Percentiles rank a stretch among this genome's conserved stretches.
These are phyloP conservation scores for Syngnathoides biaculeatus DNA, from an alignment of 2,113 vertebrate species.

Conservation along the genomic window DNA sequence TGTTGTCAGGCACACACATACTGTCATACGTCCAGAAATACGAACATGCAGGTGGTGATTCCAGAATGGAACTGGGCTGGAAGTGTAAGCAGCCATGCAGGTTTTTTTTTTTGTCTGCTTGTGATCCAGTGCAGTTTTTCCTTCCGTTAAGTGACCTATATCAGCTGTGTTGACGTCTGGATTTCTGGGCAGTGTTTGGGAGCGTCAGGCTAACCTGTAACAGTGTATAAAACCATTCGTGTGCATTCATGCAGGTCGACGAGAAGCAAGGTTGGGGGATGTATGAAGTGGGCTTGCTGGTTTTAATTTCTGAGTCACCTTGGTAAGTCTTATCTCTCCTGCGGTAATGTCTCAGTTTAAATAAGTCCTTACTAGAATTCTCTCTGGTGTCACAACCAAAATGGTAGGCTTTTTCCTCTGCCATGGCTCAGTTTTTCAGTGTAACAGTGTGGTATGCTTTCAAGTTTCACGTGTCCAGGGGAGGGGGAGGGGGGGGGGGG, in stretches of 20 bases:
- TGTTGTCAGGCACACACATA: not conserved
- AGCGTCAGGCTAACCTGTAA: conserved; percentile 29
- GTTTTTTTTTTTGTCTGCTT: conserved; percentile 7
- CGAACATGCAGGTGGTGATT: conserved; percentile 47
- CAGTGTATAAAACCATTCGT: conserved; percentile 27
- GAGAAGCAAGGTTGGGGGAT: conserved; percentile 29
- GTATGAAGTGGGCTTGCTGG: conserved; percentile 40
- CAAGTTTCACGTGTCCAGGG: conserved; percentile 7
- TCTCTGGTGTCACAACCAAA: conserved; percentile 13
- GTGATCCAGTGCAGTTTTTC: conserved; percentile 11
- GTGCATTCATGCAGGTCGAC: conserved; percentile 33
- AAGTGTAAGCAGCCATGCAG: conserved; percentile 32
- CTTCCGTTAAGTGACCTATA: not conserved
- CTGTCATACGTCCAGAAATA: conserved; percentile 22
- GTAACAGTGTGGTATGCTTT: conserved; percentile 38
- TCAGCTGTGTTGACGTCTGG: conserved; percentile 14
- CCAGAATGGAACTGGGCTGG: conserved; percentile 18
- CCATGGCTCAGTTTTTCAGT: conserved; percentile 56
- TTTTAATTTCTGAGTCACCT: conserved; percentile 27
- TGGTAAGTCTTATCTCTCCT: not conserved
- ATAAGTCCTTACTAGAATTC: not conserved
- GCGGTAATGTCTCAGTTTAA: not conserved
- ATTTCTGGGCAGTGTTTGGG: conserved; percentile 62
- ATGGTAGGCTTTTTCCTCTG: conserved; percentile 5
- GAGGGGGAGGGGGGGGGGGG: conserved; percentile 12